phyloP scores from a whole-genome alignment of 2,797 vertebrate genomes.

The Leuciscus waleckii region DNA sequence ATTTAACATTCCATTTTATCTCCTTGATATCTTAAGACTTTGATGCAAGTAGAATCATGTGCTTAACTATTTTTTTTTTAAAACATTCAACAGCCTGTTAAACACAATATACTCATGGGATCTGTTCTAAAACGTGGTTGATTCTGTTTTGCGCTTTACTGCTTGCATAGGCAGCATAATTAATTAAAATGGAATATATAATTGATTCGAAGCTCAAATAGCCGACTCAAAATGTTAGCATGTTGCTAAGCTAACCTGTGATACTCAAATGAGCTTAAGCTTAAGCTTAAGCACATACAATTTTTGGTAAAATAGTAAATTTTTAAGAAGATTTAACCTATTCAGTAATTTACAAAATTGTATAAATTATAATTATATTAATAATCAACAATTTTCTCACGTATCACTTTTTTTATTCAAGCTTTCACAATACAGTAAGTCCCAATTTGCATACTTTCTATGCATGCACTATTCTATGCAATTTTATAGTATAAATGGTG shows the following conservation, averaged over 20 bases:
- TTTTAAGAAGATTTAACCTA: neutral
- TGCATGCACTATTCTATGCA: neutral
- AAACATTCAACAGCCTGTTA: neutral
- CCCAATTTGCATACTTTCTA: neutral
- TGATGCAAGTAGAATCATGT: slow-evolving; percentile 18
- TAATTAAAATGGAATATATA: neutral
- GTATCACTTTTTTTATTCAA: neutral
- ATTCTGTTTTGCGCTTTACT: neutral
- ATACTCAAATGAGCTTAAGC: neutral
- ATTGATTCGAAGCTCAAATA: neutral
- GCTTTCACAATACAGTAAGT: neutral
- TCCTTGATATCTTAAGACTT: neutral
- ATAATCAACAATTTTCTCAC: neutral
- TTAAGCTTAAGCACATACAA: neutral
- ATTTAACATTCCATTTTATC: neutral
- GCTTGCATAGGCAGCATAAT: neutral
- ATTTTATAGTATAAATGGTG: neutral
- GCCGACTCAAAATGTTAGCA: too few species aligned
- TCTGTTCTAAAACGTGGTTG: neutral
- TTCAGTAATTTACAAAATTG: neutral
- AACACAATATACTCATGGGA: neutral
- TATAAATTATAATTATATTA: neutral
- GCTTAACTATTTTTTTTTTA: neutral
- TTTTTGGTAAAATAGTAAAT: neutral
- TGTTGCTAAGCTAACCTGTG: neutral